These are phyloP conservation scores for Tragelaphus scriptus DNA, from an alignment of 2,113 vertebrate species.

Conservation along the genomic window DNA sequence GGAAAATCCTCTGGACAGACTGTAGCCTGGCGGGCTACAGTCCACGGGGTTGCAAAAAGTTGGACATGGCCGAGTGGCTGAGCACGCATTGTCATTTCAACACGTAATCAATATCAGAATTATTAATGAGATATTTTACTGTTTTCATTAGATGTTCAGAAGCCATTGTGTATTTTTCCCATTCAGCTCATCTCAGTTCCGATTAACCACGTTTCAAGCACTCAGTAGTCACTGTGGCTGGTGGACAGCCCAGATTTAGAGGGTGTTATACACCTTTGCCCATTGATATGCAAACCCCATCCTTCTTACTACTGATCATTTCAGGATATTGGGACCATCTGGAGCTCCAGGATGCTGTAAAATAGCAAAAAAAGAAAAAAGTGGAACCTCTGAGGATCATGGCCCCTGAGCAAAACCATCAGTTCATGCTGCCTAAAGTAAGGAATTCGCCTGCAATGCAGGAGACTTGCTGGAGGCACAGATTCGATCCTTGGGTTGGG, in stretches of 20 bases:
- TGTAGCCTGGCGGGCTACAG: neutral
- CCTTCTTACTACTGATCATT: neutral
- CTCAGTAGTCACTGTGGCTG: neutral
- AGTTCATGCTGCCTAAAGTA: neutral
- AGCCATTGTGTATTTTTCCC: neutral
- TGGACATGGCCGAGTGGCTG: neutral
- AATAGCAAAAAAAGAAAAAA: neutral
- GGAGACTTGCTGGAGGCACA: neutral
- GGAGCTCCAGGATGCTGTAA: neutral
- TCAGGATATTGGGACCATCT: neutral
- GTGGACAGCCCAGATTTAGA: neutral
- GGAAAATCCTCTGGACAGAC: neutral
- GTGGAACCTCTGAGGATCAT: neutral
- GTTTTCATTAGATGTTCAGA: neutral
- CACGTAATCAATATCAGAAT: neutral
- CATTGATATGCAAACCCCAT: neutral
- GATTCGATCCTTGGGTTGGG: neutral
- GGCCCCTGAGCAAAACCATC: neutral
- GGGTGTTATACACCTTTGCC: neutral
- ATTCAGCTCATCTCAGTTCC: neutral
- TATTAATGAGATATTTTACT: neutral
- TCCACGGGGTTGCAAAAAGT: neutral
- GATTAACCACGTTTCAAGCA: neutral
- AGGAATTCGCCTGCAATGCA: neutral
- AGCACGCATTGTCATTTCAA: neutral